Evolutionary conservation across 2,888 invertebrate genomes (phyloP).

Genomic region (Caradrina clavipalpis): DNA sequence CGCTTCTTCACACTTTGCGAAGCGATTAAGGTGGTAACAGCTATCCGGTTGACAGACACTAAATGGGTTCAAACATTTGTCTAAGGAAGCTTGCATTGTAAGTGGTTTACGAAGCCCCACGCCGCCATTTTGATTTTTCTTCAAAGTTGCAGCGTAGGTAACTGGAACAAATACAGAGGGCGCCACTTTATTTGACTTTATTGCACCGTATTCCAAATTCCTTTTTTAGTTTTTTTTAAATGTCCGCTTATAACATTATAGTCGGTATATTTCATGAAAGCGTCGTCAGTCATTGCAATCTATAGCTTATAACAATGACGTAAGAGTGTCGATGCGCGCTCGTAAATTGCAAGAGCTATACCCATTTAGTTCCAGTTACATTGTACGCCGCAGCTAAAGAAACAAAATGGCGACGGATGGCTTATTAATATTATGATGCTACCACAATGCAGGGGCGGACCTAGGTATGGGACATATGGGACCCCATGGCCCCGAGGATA

Average conservation of each 20-base stretch:
- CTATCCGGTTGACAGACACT: neutral
- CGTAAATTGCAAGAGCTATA: too few species aligned
- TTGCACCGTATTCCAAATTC: neutral
- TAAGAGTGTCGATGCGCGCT: neutral
- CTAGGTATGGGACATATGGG: too few species aligned
- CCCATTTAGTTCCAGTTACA: neutral
- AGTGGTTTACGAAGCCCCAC: neutral
- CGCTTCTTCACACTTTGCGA: neutral
- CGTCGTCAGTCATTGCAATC: neutral
- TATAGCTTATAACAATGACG: neutral
- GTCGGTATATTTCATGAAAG: neutral
- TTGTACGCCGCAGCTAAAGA: neutral
- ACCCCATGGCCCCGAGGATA: too few species aligned
- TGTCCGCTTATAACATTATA: neutral
- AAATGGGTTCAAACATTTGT: neutral
- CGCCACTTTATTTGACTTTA: neutral
- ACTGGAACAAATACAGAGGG: neutral
- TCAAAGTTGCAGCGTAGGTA: neutral
- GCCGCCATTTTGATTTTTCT: neutral
- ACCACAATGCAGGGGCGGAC: too few species aligned
- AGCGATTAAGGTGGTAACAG: neutral
- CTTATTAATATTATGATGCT: neutral
- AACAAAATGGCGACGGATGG: neutral
- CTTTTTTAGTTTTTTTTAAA: neutral
- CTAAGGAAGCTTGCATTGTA: neutral